Conservation (phyloP, 2,888 invertebrate species). For the Colostygia pectinataria region DNA sequence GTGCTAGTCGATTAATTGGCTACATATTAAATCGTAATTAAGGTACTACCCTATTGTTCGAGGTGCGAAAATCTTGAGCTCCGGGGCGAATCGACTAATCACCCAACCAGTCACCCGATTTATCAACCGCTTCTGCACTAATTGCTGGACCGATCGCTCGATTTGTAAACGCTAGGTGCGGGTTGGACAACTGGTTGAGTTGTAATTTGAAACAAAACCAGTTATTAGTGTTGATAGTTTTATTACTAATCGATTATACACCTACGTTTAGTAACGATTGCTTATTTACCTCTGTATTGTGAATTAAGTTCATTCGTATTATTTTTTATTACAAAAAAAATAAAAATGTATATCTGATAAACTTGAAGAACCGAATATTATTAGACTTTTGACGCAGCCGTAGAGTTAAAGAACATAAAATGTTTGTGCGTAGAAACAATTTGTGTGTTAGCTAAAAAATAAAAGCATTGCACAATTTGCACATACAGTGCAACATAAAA, state of each 20-base stretch:
- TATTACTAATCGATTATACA: slow-evolving; percentile 36
- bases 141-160: slow-evolving; percentile 2
- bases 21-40: slow-evolving; percentile 82
- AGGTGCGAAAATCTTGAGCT: slow-evolving; percentile 64
- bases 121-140: not conserved
- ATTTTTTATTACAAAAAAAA: no score
- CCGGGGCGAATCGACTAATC: slow-evolving; percentile 45
- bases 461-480: no score
- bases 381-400: no score
- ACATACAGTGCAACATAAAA: no score
- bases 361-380: no score
- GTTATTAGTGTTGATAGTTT: slow-evolving; percentile 46
- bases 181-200: slow-evolving; percentile 1
- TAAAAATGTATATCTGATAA: no score
- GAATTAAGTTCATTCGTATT: no score
- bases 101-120: slow-evolving; percentile 39
- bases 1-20: slow-evolving; percentile 67
- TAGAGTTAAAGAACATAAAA: no score
- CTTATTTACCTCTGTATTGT: not conserved
- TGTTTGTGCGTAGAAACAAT: no score
- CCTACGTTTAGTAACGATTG: not conserved
- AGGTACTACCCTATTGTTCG: slow-evolving; percentile 65
- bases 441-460: no score
- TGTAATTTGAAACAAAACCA: slow-evolving; percentile 24
- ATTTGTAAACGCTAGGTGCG: not conserved